Conservation (phyloP, 2,888 invertebrate species). For the Drosophila quinaria region DNA sequence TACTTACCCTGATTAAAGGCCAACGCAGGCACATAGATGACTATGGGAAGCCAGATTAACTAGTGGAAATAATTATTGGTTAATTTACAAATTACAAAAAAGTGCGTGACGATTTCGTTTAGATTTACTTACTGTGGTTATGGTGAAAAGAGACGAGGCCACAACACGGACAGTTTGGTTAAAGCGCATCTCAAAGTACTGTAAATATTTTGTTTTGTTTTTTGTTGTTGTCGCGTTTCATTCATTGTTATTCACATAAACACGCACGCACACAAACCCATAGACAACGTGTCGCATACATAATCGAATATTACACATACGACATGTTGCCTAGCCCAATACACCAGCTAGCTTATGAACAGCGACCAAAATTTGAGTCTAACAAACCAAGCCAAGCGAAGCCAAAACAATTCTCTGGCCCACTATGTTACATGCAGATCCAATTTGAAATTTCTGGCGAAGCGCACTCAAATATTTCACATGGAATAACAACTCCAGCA, state of each 20-base stretch:
- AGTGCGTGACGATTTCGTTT: not conserved
- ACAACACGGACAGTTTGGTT: conserved; percentile 90
- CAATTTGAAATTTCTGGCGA: conserved; percentile 20
- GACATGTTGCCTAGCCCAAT: conserved; percentile 34
- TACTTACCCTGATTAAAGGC: conserved; percentile 92
- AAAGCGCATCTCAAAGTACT: conserved; percentile 91
- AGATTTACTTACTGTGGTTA: conserved; percentile 88
- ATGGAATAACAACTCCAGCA: conserved; percentile 20
- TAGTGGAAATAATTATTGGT: conserved; percentile 29
- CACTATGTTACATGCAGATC: not conserved
- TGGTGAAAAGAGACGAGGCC: conserved; percentile 90
- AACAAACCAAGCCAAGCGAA: not conserved
- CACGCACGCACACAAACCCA: conserved; percentile 26
- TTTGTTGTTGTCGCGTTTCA: conserved; percentile 28
- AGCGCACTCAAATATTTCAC: conserved; percentile 36
- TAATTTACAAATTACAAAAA: conserved; percentile 1
- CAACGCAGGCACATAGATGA: conserved; percentile 91
- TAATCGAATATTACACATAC: conserved; percentile 70
- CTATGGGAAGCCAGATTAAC: conserved; percentile 85
- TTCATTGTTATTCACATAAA: conserved; percentile 45
- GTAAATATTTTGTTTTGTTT: conserved; percentile 80
- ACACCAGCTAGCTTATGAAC: conserved; percentile 8
- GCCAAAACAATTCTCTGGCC: conserved; percentile 38
- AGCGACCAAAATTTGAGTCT: conserved; percentile 21
- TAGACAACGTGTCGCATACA: conserved; percentile 46